phyloP scores from a whole-genome alignment of 2,888 invertebrate genomes.

The Agrotis clavis region DNA sequence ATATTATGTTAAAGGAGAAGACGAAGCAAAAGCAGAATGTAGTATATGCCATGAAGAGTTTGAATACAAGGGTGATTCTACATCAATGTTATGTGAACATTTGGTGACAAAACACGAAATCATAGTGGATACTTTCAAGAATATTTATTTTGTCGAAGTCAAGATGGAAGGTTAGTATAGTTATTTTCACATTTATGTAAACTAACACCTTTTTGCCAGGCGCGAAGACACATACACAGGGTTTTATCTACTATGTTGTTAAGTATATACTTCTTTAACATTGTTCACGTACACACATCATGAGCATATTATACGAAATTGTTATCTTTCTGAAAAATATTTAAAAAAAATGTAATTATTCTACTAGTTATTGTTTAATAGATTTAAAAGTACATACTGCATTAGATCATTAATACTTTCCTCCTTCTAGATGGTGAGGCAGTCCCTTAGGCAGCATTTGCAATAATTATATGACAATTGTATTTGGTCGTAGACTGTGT shows the following conservation, averaged over 20 bases:
- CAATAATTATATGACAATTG: background rate
- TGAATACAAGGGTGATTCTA: background rate
- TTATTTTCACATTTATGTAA: too few species aligned
- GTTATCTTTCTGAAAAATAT: too few species aligned
- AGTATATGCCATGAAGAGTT: slow-evolving; percentile 24
- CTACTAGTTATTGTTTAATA: too few species aligned
- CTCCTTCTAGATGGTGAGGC: background rate
- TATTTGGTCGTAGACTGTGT: background rate
- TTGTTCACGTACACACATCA: too few species aligned
- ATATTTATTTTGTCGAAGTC: slow-evolving; percentile 11
- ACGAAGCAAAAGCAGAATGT: slow-evolving; percentile 8
- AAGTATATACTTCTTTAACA: too few species aligned
- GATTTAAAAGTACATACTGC: too few species aligned
- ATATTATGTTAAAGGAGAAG: slow-evolving; percentile 7
- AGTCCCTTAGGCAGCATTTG: background rate
- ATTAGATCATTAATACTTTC: background rate
- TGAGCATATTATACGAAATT: too few species aligned
- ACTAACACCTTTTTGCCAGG: too few species aligned
- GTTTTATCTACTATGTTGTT: too few species aligned
- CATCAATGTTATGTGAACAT: slow-evolving; percentile 8
- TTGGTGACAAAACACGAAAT: slow-evolving; percentile 17
- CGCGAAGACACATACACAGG: too few species aligned
- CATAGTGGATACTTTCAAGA: slow-evolving; percentile 3
- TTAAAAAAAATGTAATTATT: too few species aligned
- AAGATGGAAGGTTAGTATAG: slow-evolving; percentile 20